Evolutionary conservation across 2,888 invertebrate genomes (phyloP), one percentile per base, ranked within the genome.

Genomic region (Drosophila affinis): DNA sequence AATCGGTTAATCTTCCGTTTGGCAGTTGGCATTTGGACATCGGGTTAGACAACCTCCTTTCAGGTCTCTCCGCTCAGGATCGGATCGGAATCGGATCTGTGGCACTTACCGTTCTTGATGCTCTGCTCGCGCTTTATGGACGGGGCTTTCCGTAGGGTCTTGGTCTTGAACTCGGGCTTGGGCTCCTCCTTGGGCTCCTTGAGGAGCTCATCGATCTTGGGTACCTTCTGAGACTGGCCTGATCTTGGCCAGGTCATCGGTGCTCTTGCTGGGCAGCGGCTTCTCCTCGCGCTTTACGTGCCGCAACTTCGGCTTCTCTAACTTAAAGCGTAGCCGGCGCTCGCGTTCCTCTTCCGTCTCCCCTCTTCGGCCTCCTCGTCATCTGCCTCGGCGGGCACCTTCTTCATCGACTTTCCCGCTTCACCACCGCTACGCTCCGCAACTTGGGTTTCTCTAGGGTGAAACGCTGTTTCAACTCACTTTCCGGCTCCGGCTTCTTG

Each of bases 251-350:
- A 91, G 69, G 67, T 92, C 89, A 51, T 92, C 92, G 46, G 82
- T 87, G 76, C 91, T 91, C 65, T 91, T 92, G 71, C 89, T 89
- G 47, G 90, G 90, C 60, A 91, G 76, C 4, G 90, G 89, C 61
- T 91, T 91, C 75, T 92, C 91, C 80, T 92, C 91, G 75, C 91
- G 90, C 65, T 91, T 91, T 10, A 91, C 91, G 67, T 91, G 92
- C 57, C 91, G 82, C 62, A 92, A 61, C 73, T 91, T 91, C 3
- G 92, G 91, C 45, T 90, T 91, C 62, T 92, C 92, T 53, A 92
- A 69, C 75, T 92, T 91, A 49, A 91, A 91, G 34, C 91, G 91
- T 73, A 88, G 75, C 7, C 90, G 87, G 44, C 83, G 86, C 67
- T 91, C 91, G 21, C 89, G 90, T 61, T 91, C 91, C 71, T 91